Base-by-base conservation (phyloP, 2,113 vertebrate genomes). In the Leptobrachium leishanense region DNA sequence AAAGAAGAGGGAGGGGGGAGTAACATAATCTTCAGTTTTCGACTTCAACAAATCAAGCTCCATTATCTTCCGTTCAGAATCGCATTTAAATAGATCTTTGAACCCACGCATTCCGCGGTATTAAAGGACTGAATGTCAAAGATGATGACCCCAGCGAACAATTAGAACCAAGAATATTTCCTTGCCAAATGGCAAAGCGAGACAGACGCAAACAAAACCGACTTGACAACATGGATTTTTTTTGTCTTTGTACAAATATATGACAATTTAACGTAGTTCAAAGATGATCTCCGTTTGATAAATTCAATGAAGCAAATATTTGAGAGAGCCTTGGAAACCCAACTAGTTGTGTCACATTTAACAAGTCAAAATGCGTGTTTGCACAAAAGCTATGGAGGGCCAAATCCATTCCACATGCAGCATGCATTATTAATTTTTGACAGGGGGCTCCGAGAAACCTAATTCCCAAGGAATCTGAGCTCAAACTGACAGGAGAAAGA, bases 361-460 rank as follows among this genome's bases (percentile, higher is more conserved):
- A 82, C 68, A 86, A 86, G 85, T 84, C 84, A 85, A 84, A 85
- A 86, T 86, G 55, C 81, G 84, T 75, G 81, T 88, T 81, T 87
- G 83, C 84, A 77, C 78, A 84, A 59, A 87, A 87, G 84, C 83
- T 86, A 82, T 68, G 74, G 84, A 83, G 67, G 85, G 83, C 83
- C 84, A 81, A 76, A 88, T 87, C 86, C 82, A 83, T 83, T 87
- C 88, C 86, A 82, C 75, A 84, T 82, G 82, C 78, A 13, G 39
- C 68, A 84, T 88, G 83, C 77, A 83, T 89, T 87, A 88, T 87
- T 91, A 86, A 87, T 84, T 88, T 85, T 86, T 79, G 77, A 89
- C 80, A 84, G 86, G 84, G 84, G 87, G 86, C 87, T 87, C 84
- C 82, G 78, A 87, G 87, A 88, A 87, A 86, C 84, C 79, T 83